Evolutionary conservation across 2,888 invertebrate species (phyloP).

Genomic region (Odontothrips loti): DNA sequence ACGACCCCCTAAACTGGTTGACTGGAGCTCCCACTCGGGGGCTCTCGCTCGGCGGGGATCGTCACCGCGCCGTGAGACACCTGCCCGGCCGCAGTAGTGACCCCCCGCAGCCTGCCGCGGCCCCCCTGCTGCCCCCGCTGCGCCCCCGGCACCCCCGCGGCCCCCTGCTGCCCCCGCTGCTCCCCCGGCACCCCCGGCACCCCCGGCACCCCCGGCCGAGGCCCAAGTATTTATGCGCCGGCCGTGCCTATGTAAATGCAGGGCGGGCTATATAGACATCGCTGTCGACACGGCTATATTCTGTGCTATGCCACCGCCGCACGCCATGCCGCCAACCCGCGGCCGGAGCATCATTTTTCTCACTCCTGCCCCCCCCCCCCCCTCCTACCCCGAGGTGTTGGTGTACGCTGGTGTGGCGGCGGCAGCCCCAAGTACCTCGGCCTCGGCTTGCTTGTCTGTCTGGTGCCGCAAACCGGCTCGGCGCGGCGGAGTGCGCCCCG

Average conservation of each 20-base stretch:
- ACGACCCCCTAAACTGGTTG: too few relatives aligned
- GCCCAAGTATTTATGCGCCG: not conserved
- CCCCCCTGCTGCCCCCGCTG: not conserved
- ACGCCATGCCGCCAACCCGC: not conserved
- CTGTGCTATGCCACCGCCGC: not conserved
- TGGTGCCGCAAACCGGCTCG: too few relatives aligned
- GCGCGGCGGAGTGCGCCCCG: too few relatives aligned
- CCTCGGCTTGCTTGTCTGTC: too few relatives aligned
- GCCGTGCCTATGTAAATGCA: slow-evolving; percentile 6
- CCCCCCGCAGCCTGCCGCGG: not conserved
- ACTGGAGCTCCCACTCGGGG: too few relatives aligned
- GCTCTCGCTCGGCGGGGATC: too few relatives aligned
- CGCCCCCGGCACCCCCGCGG: not conserved
- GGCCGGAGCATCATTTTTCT: not conserved
- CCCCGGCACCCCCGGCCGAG: not conserved
- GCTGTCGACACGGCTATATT: slow-evolving; percentile 4
- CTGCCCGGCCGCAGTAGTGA: too few relatives aligned
- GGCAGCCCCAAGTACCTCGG: too few relatives aligned
- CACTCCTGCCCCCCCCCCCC: not conserved
- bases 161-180: not conserved
- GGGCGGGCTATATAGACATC: slow-evolving; percentile 15
- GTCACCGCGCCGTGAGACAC: too few relatives aligned
- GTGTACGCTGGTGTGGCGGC: too few relatives aligned
- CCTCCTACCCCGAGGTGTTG: not conserved
- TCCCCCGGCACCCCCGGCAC: not conserved